Percentiles rank a stretch among this genome's conserved stretches.
Evolutionary conservation across 2,797 vertebrate species (phyloP).

Genomic region (Gorsachius magnificus): DNA sequence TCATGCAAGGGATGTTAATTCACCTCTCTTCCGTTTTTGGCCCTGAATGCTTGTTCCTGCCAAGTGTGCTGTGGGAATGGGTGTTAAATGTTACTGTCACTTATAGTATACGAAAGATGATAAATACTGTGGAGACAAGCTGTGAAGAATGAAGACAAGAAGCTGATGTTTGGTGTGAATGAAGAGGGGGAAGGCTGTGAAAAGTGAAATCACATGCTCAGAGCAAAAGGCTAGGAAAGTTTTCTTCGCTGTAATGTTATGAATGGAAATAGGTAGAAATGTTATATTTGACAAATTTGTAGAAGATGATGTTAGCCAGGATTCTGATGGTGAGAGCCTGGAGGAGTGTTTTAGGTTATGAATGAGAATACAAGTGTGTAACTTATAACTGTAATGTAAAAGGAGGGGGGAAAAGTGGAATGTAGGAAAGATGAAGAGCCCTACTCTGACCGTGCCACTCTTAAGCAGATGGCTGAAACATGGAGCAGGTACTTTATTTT

Average conservation of each 20-base stretch:
- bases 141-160: constrained; percentile 63
- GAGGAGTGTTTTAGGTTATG: not conserved
- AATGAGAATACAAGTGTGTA: not conserved
- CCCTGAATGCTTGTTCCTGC: constrained; percentile 18
- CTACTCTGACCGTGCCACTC: not conserved
- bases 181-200: constrained; percentile 51
- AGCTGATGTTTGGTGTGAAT: constrained; percentile 65
- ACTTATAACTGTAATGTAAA: not conserved
- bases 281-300: constrained; percentile 19
- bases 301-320: not conserved
- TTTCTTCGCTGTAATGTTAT: constrained; percentile 8
- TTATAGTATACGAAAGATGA: constrained; percentile 46
- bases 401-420: no score
- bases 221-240: constrained; percentile 47
- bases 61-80: constrained; percentile 9
- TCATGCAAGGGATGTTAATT: not conserved
- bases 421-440: not conserved
- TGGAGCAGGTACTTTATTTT: not conserved
- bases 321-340: constrained; percentile 11
- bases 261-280: constrained; percentile 55
- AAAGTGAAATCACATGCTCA: constrained; percentile 48
- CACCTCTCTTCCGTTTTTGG: constrained; percentile 28
- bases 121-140: constrained; percentile 58
- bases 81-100: constrained; percentile 60
- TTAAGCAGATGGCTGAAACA: constrained; percentile 14